Evolutionary conservation across 2,888 invertebrate species (phyloP), one percentile per base, ranked within the genome.

Genomic region (Meteorus colon): DNA sequence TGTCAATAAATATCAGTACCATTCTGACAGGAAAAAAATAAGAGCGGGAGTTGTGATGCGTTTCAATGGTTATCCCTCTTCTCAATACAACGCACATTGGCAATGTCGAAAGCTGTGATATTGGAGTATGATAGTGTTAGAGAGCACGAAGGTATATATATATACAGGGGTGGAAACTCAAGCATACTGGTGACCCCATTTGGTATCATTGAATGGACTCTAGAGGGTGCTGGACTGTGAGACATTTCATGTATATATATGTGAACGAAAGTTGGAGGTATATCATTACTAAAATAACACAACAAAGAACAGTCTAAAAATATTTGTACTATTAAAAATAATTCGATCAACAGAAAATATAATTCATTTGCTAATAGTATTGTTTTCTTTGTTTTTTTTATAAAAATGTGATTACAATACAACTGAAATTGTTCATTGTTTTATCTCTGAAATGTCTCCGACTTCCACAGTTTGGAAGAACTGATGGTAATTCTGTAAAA

Each of bases 131-230:
- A 19, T 34, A 65, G 19, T 34, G 63, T 65, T 19, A 65, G n/a
- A 19, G 34, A 37, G 34, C 10, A 31, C 16, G 14, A 31, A 29
- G 31, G 6, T 6, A 34, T 31, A n/a, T 34, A 48, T 24, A 73
- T 62, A 73, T 69, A 72, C 34, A 2, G 12, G 66, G 48, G 62
- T 6, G 73, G 51, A 67, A 76, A 68, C 77, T 81, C 76, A 81
- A 82, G 79, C 73, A 82, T 76, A 55, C 55, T 67, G 80, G 80
- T 82, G 82, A 82, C 82, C 82, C 77, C 79, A 68, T 82, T 82
- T 63, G 75, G 76, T 79, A 81, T 82, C 81, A 82, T 81, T 80
- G 78, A 81, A 82, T 81, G 80, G 78, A 72, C 59, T 73, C 69
- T 72, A 51, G 69, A 74, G 51, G 34, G 73, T 74, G 62, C 66